These are phyloP conservation scores for Scaptomyza hsui DNA, from an alignment of 1,140 invertebrate genomes.

Conservation along the genomic window DNA sequence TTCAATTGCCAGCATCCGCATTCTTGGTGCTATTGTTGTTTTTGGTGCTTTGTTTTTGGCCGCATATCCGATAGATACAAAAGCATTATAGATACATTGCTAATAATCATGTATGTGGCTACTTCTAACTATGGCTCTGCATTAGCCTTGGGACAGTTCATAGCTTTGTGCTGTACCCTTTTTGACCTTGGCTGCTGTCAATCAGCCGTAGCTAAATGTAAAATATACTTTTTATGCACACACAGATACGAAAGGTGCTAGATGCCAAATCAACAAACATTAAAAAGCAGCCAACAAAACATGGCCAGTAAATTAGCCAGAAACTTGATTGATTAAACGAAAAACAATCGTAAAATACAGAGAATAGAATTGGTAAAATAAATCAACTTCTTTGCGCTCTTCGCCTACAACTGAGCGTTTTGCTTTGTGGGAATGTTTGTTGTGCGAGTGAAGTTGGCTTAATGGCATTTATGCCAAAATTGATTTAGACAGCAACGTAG, in stretches of 20 bases:
- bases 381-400: constrained; percentile 40
- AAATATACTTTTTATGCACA: constrained; percentile 23
- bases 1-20: constrained; percentile 31
- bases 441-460: constrained; percentile 38
- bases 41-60: neutral
- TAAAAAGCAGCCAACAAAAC: constrained; percentile 7
- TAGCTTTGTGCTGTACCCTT: constrained; percentile 18
- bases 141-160: constrained; percentile 19
- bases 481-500: constrained; percentile 27
- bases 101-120: neutral
- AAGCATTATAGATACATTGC: neutral
- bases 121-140: neutral
- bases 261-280: constrained; percentile 5
- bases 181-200: constrained; percentile 20
- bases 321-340: constrained; percentile 71
- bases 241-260: constrained; percentile 7
- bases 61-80: constrained; percentile 28
- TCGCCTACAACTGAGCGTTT: constrained; percentile 17
- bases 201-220: constrained; percentile 16
- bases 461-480: constrained; percentile 54
- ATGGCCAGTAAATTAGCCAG: constrained; percentile 61
- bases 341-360: neutral
- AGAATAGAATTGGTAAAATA: neutral
- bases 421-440: neutral
- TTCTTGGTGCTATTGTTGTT: constrained; percentile 21